Conservation (phyloP, 2,888 invertebrate species). For the Polydrusus pterygomalis region DNA sequence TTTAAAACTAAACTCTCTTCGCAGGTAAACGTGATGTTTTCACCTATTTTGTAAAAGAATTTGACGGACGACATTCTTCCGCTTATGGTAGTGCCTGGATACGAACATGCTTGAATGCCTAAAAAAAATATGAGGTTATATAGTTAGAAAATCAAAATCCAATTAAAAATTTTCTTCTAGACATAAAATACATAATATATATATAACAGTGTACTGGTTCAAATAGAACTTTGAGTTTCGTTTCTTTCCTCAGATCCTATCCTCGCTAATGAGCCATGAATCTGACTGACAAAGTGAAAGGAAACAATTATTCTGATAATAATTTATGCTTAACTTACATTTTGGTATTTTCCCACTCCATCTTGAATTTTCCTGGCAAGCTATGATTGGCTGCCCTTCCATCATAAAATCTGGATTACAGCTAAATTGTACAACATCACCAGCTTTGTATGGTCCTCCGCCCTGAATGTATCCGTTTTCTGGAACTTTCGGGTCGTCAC, state of each 20-base stretch:
- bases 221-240: too few species aligned
- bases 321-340: slow-evolving; percentile 80
- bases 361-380: slow-evolving; percentile 90
- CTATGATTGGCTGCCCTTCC: slow-evolving; percentile 91
- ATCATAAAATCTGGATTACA: slow-evolving; percentile 92
- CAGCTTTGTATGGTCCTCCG: slow-evolving; percentile 85
- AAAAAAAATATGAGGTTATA: too few species aligned
- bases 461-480: slow-evolving; percentile 87
- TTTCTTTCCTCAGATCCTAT: too few species aligned
- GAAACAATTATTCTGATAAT: too few species aligned
- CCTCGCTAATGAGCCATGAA: too few species aligned
- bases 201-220: too few species aligned
- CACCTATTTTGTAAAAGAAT: slow-evolving; percentile 91
- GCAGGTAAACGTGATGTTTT: slow-evolving; percentile 89
- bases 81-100: slow-evolving; percentile 90
- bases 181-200: too few species aligned
- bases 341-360: slow-evolving; percentile 91
- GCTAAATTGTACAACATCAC: slow-evolving; percentile 90
- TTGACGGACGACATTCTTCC: slow-evolving; percentile 91
- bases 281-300: too few species aligned
- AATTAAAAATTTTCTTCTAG: too few species aligned
- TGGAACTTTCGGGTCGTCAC: slow-evolving; percentile 83
- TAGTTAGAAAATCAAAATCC: neutral
- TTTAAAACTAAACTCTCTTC: slow-evolving; percentile 84
- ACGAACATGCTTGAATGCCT: slow-evolving; percentile 84